Conservation (phyloP, 2,797 vertebrate species). For the Eospalax fontanierii region DNA sequence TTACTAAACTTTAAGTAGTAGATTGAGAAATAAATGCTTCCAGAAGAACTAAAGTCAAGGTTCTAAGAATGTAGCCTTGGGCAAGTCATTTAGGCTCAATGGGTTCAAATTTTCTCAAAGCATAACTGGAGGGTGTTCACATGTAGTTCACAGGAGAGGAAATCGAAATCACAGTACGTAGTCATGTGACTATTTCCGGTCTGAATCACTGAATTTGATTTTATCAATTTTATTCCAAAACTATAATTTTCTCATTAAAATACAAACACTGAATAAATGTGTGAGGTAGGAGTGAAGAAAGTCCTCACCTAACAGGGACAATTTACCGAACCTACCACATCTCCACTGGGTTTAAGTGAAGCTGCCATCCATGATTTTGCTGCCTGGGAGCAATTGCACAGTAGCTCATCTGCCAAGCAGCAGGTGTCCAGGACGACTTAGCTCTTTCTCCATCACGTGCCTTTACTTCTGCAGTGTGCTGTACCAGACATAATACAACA, state of each 20-base stretch:
- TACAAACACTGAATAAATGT: neutral
- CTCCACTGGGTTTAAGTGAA: neutral
- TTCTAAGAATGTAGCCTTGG: neutral
- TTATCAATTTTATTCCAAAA: neutral
- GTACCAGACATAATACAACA: slow-evolving; percentile 58
- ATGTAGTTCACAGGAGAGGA: neutral
- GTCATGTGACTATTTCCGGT: neutral
- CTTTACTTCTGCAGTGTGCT: neutral
- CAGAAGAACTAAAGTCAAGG: neutral
- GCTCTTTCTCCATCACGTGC: neutral
- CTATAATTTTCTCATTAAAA: neutral
- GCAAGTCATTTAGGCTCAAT: neutral
- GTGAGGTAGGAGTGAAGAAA: neutral
- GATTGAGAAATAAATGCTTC: neutral
- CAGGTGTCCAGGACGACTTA: neutral
- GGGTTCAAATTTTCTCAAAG: slow-evolving; percentile 31
- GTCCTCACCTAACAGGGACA: neutral
- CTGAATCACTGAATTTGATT: neutral
- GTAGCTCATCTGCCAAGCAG: neutral
- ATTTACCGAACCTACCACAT: neutral
- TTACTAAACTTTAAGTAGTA: neutral
- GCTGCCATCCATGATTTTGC: neutral
- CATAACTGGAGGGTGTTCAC: neutral
- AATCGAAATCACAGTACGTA: neutral
- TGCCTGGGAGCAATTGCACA: neutral